Base-by-base conservation (phyloP, 2,113 vertebrate species). In the Isurus oxyrinchus region DNA sequence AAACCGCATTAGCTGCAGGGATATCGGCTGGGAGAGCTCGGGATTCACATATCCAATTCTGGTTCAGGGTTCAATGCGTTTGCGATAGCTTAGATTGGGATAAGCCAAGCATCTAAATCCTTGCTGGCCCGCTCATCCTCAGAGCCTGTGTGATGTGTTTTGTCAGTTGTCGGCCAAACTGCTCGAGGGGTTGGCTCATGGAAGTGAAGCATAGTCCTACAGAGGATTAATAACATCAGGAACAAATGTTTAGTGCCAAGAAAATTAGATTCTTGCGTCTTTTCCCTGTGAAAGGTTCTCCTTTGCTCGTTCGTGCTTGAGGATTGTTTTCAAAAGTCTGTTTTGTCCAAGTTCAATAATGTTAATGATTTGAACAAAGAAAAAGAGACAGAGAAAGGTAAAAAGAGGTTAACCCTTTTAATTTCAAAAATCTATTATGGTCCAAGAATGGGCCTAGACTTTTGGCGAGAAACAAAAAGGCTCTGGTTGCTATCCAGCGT, bases 261-360 rank as follows among this genome's bases (percentile, higher is more conserved):
- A 63, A 94, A 63, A 94, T 40, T 94, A 94, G 90, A 94, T 91
- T 31, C 88, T 35, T 59, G 88, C 88, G 16, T 94, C 90, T 23
- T 63, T 94, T 63, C 14, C 1, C 27, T 19, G 55, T n/a, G 16
- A 59, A 59, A 10, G 6, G 8, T 31, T 57, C 16, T 55, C 87
- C 0, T 31, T 31, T 91, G 88, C 88, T 4, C 55, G 11, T n/a
- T 55, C 14, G 55, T 59, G 21, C 59, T 40, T 19, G 40, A 63
- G 57, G 19, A 61, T 40, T 63, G 59, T 94, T 94, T 63, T 23
- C 35, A 19, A 61, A 61, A 19, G 59, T 40, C 31, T 61, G 5
- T 40, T n/a, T 63, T 44, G 16, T 94, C 61, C 16, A 21, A 59
- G 10, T 57, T 57, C 25, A 55, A 23, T 90, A 27, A 90, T 14